Evolutionary conservation across 2,888 invertebrate genomes (phyloP), one percentile per base, ranked within the genome.

Genomic region (Stenotaenia linearis): DNA sequence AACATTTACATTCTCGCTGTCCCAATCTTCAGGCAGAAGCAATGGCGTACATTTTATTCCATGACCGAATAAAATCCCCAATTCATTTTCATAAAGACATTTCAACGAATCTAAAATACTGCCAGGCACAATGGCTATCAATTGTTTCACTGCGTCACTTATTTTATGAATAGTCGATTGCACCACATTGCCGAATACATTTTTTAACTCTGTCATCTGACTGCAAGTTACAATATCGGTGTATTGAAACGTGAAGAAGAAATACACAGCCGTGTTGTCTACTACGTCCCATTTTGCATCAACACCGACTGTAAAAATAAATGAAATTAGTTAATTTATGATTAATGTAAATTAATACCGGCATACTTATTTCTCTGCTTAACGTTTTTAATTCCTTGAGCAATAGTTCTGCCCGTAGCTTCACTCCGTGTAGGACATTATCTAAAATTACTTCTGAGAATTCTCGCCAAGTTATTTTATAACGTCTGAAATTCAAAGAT

Each of bases 181-280:
- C 0, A 89, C 88, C 30, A 90, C 88, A 61, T 87, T 86, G 0
- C 91, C 92, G 85, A 92, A 91, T 82, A 89, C 88, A 79, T 89
- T 88, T 80, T 89, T 88, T 15, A 93, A 84, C 78, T 89, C 86
- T 1, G 88, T 86, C 1, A 89, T 85, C 84, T 91, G 90, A 82
- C 90, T 90, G 50, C 89, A 86, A 84, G 90, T 88, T 9, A 92
- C 87, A 78, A 89, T 86, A 78, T 88, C 89, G 79, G 90, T 89
- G 78, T 90, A 89, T 0, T 92, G 85, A 83, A 92, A 90, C 84
- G 91, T 86, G 82, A 89, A 87, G 1, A 93, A 86, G 0, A 90
- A 86, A 83, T 90, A 89, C 0, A 92, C 85, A 0, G 91, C 89
- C 85, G 91, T 91, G 83, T 92, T 90, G 9, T n/a, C n/a, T n/a